Base-by-base conservation (phyloP, 1,140 invertebrate genomes). In the Drosophila arawakana region DNA sequence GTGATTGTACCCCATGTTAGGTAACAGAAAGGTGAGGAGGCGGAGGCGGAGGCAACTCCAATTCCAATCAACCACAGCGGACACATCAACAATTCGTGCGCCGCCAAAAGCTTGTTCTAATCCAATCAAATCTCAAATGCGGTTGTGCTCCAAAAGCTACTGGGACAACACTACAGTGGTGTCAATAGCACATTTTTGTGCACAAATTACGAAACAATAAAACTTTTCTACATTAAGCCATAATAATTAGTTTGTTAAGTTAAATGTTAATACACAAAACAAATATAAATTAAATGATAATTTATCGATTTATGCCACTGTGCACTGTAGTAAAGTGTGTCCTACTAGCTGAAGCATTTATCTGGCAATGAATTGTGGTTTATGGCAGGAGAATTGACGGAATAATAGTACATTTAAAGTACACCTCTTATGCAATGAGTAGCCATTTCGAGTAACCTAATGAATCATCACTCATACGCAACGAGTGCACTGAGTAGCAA, bases 41-140 rank as follows among this genome's bases (percentile, higher is more conserved):
- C 35, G 11, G 37, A 7, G 21, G 5, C 35, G n/a, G n/a, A 11
- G 25, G 37, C 37, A 30, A 39, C 21, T 61, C 65, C 58, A 74
- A 49, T 63, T 66, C 54, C 71, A 74, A 77, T 77, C 70, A 77
- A 74, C 73, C 77, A 76, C 73, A 81, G 68, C 43, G 62, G 59
- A 58, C 77, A 79, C 61, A 77, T 73, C 70, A 80, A 69, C 76
- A 78, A 80, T 67, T 80, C 50, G 73, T 72, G 80, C 15, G 69
- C 63, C 81, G 76, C 73, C 81, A 75, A 88, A 88, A 75, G 70
- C 81, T 78, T 84, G 81, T 88, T 76, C 69, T 76, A 88, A 81
- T 84, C 83, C 81, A 88, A 88, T 88, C 82, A 86, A 86, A 83
- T 73, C 79, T 73, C 63, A 81, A 80, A 75, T 79, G 76, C 47